phyloP scores from a whole-genome alignment of 2,888 invertebrate genomes.

The Liopterus haemorrhoidalis region DNA sequence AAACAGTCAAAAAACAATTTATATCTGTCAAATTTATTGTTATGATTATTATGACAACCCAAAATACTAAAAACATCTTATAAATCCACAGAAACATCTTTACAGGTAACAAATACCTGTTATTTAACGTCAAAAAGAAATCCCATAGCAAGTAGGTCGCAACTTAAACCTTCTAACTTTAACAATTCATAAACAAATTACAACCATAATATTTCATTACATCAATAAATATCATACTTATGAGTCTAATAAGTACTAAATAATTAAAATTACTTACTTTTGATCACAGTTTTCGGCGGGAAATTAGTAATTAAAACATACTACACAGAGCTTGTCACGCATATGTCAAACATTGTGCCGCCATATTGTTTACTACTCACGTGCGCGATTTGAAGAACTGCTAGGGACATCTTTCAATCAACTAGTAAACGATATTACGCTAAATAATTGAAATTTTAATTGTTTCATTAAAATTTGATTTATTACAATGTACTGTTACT shows the following conservation, averaged over 20 bases:
- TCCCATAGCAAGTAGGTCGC: slow-evolving; percentile 20
- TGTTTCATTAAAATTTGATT: too few species aligned
- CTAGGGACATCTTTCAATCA: too few species aligned
- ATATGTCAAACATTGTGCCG: slow-evolving; percentile 20
- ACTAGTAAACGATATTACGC: too few species aligned
- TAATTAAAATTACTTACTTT: slow-evolving; percentile 16
- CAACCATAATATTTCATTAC: neutral
- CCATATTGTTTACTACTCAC: slow-evolving; percentile 23
- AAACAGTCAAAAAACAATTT: too few species aligned
- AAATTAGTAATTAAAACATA: slow-evolving; percentile 17
- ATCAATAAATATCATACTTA: too few species aligned
- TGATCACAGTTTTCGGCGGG: slow-evolving; percentile 21
- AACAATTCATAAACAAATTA: slow-evolving; percentile 10
- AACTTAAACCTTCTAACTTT: slow-evolving; percentile 16
- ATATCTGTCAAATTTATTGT: too few species aligned
- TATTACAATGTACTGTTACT: slow-evolving; percentile 12
- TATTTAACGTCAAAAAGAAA: slow-evolving; percentile 15
- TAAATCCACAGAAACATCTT: slow-evolving; percentile 12
- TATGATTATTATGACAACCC: too few species aligned
- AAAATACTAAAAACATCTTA: too few species aligned
- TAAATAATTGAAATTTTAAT: too few species aligned
- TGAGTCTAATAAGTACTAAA: slow-evolving; percentile 7
- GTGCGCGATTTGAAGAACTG: too few species aligned
- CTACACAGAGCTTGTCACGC: slow-evolving; percentile 15
- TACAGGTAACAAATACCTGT: slow-evolving; percentile 20